Evolutionary conservation across 2,113 vertebrate genomes (phyloP).

Genomic region (Phalacrocorax pelagicus): DNA sequence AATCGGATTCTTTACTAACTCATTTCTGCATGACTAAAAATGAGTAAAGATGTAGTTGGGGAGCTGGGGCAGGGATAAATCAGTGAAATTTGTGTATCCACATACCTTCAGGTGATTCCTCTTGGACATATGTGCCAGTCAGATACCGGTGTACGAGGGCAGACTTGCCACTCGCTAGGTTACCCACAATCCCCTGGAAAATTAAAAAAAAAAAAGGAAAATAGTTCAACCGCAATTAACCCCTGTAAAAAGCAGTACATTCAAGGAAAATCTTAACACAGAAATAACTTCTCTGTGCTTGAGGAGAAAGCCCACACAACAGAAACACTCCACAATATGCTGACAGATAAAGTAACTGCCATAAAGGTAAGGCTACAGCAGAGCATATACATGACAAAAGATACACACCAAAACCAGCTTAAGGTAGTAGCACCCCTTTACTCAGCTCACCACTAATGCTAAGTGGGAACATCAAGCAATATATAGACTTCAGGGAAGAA

Average conservation of each 20-base stretch:
- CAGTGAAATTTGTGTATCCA: not conserved
- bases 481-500: not conserved
- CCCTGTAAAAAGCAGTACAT: rapidly evolving
- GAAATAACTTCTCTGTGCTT: not conserved
- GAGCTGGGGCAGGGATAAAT: too few species aligned
- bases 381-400: rapidly evolving
- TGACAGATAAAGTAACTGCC: not conserved
- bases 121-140: constrained; percentile 96
- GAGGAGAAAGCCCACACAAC: not conserved
- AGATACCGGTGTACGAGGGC: constrained; percentile 96
- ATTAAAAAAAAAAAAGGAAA: not conserved
- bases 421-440: not conserved
- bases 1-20: not conserved
- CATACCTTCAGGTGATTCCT: constrained; percentile 97
- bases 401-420: not conserved
- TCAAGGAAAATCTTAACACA: not conserved
- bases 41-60: not conserved
- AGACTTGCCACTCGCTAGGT: constrained; percentile 96
- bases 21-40: not conserved
- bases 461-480: not conserved
- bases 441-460: rapidly evolving
- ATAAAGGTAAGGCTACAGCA: not conserved
- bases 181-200: constrained; percentile 94
- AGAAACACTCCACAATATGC: rapidly evolving
- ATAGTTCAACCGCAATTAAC: not conserved